Conservation (phyloP, 2,888 invertebrate genomes). For the Fragum sueziense region DNA sequence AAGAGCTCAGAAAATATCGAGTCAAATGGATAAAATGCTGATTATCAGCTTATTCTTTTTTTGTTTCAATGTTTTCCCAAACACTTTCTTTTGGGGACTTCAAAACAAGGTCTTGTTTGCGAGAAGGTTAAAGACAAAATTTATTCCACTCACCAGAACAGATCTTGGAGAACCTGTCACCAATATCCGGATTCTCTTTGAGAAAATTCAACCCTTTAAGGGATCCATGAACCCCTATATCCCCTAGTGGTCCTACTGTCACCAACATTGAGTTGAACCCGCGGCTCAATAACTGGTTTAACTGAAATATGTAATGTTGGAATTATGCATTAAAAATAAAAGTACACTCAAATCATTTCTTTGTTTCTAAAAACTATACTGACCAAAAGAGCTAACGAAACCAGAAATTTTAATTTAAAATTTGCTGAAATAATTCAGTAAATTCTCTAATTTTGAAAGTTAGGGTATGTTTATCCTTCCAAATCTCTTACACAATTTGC, state of each 20-base stretch:
- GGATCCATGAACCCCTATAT: conserved; percentile 48
- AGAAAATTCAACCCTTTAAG: conserved; percentile 49
- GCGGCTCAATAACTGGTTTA: conserved; percentile 39
- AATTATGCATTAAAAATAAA: too few species aligned
- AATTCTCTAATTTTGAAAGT: too few species aligned
- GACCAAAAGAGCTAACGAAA: neutral
- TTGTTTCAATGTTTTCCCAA: too few species aligned
- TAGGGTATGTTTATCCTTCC: neutral
- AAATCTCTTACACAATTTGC: neutral
- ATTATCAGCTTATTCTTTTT: too few species aligned
- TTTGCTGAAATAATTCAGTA: neutral
- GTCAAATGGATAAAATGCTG: too few species aligned
- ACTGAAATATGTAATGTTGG: conserved; percentile 22
- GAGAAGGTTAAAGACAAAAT: too few species aligned
- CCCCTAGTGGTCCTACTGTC: conserved; percentile 49
- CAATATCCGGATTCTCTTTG: conserved; percentile 53
- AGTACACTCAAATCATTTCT: neutral
- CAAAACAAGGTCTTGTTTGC: too few species aligned
- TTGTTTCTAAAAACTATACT: too few species aligned
- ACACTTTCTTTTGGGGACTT: too few species aligned
- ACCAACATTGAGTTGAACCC: conserved; percentile 51
- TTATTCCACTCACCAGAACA: conserved; percentile 45
- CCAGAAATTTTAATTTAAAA: too few species aligned
- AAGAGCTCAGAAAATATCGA: too few species aligned
- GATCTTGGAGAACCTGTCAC: conserved; percentile 50